Conservation (phyloP, 2,888 invertebrate genomes). For the Gymnocheta viridis region DNA sequence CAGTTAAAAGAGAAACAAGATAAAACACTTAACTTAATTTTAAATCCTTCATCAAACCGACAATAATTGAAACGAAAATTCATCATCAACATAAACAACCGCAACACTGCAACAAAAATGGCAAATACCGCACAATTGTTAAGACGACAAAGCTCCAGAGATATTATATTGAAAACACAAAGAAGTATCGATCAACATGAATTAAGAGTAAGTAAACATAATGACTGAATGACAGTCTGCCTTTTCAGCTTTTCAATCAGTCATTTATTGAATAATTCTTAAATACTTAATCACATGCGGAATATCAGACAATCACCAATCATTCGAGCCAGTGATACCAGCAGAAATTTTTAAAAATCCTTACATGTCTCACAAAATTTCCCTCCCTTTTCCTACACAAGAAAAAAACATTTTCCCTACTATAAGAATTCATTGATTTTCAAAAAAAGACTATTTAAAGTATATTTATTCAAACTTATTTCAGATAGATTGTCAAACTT, state of each 20-base stretch:
- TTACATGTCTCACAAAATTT: too few relatives aligned
- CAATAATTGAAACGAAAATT: conserved; percentile 39
- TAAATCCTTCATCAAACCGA: conserved; percentile 53
- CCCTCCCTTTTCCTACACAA: too few relatives aligned
- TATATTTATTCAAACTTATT: too few relatives aligned
- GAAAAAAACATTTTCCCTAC: too few relatives aligned
- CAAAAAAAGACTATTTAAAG: too few relatives aligned
- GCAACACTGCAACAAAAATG: too few relatives aligned
- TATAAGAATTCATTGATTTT: too few relatives aligned
- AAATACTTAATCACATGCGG: neutral
- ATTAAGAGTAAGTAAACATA: conserved; percentile 86
- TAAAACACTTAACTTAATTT: conserved; percentile 42
- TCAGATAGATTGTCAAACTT: too few relatives aligned
- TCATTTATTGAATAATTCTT: conserved; percentile 4
- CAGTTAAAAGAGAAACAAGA: conserved; percentile 13
- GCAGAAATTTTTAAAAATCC: too few relatives aligned
- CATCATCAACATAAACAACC: conserved; percentile 40
- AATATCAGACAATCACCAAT: neutral
- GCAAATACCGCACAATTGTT: conserved; percentile 95
- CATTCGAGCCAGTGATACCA: too few relatives aligned
- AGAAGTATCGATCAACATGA: conserved; percentile 92
- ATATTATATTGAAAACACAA: conserved; percentile 86
- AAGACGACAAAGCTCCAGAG: conserved; percentile 93
- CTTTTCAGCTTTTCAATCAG: neutral
- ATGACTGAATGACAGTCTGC: conserved; percentile 2